Evolutionary conservation across 2,113 vertebrate genomes (phyloP), one percentile per base, ranked within the genome.

Genomic region (Xiphorhynchus elegans): DNA sequence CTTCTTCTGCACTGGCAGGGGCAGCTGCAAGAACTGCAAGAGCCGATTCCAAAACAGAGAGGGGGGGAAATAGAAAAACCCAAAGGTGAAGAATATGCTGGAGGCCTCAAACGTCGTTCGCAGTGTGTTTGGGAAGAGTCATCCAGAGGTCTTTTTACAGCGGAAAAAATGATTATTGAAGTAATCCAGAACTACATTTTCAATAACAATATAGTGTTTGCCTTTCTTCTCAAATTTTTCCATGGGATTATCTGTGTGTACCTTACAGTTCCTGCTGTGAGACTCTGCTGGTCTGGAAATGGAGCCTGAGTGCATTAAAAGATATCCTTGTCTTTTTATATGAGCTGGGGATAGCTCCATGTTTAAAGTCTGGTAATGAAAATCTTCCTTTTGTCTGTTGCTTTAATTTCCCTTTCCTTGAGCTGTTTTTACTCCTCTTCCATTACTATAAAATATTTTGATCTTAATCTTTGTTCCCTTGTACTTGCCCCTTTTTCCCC

Each of bases 121-220:
- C 40, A 67, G 23, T 70, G 84, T 86, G 47, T 52, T 95, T 79
- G 80, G 76, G 64, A 42, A 83, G 88, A 95, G 94, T 96, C 93
- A 68, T 95, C 95, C 93, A 96, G 70, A 94, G 76, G 89, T 91
- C 84, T 92, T 94, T 80, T 76, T 97, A 28, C 58, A 47, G 49
- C 39, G 87, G 50, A 94, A 93, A 80, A 91, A 83, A 21, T 21
- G 7, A 69, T 46, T 73, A 69, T 33, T 56, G 40, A 75, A 87
- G 84, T 44, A 56, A 62, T 64, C n/a, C 81, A 91, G 74, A 78
- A 46, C 18, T 64, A 21, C 50, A 78, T 89, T 91, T 84, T 35
- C 29, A 84, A 60, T 47, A 56, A 50, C 7, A 8, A 39, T 55
- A 7, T 47, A 79, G 23, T 50, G 33, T 52, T 91, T 66, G 29